Conservation (phyloP, 1,140 invertebrate genomes). For the Hylyphantes graminicola region DNA sequence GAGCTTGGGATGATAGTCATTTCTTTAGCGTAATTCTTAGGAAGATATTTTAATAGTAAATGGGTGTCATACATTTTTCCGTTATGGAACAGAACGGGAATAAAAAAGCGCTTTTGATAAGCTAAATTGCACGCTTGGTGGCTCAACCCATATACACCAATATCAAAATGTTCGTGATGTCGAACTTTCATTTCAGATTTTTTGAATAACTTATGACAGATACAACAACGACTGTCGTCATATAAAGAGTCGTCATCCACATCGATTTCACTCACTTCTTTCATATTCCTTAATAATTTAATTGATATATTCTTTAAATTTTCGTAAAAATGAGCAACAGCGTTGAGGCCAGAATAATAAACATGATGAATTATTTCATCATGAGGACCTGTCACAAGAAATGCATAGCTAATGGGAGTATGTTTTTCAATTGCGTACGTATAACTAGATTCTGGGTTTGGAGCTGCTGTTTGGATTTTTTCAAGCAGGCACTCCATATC, state of each 20-base stretch:
- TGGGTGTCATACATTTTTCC: not conserved
- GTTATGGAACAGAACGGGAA: not conserved
- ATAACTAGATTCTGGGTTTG: not conserved
- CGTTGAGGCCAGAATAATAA: too few relatives aligned
- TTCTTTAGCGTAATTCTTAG: not conserved
- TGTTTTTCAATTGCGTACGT: not conserved
- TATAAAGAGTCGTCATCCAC: not conserved
- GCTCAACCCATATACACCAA: not conserved
- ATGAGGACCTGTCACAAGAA: not conserved
- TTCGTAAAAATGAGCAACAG: too few relatives aligned
- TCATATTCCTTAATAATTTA: not conserved
- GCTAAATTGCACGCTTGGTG: not conserved
- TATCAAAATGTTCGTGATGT: not conserved
- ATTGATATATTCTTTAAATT: too few relatives aligned
- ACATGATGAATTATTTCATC: too few relatives aligned
- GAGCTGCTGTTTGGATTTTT: not conserved
- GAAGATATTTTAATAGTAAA: not conserved
- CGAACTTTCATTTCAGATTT: not conserved
- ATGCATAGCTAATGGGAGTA: not conserved
- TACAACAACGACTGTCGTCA: not conserved
- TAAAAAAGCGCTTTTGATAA: not conserved
- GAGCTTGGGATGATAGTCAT: not conserved
- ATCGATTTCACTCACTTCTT: not conserved
- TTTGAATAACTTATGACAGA: not conserved
- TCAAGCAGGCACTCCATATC: not conserved